Evolutionary conservation across 1,140 invertebrate genomes (phyloP), one percentile per base, ranked within the genome.

Genomic region (Drosophila ogumai): DNA sequence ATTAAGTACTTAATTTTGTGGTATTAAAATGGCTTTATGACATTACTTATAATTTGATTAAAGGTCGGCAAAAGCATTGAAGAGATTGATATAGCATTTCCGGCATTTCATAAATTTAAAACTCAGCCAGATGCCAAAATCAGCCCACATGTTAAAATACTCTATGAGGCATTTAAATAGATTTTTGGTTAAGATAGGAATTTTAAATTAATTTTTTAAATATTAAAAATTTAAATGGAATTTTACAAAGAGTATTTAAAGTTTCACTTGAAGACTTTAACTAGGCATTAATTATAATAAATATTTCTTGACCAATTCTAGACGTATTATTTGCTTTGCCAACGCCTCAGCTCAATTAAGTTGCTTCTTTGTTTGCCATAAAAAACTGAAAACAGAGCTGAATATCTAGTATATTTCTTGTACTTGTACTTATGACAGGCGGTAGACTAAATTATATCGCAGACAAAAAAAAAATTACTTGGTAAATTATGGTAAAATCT

Each of bases 1-100:
- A 75, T 60, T 46, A 75, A 84, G 64, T 75, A 82, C 75, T 82
- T 79, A 76, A 66, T 79, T 82, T 75, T 80, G 78, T 80, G 75
- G 71, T 60, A 59, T 74, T 74, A 73, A 73, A 59, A 59, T 72
- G 68, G 43, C 19, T 73, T 60, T 52, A 65, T 61, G 71, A 75
- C 57, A 80, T 84, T 84, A 84, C 56, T 81, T 76, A 75, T 77
- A 52, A 75, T 81, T 82, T 82, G 56, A 82, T 82, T 82, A 82
- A 28, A 75, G 67, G 81, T 82, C 80, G 75, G 68, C 66, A 59
- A 59, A 50, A 22, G n/a, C 54, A 43, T 43, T 43, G 44, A 59
- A 43, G 32, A 50, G 36, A 59, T 54, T 50, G 47, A 52, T 50
- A 40, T 65, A 41, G 52, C 36, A 58, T 75, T 84, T 84, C 81